Evolutionary conservation across 2,888 invertebrate genomes (phyloP).

Genomic region (Seladonia tumulorum): DNA sequence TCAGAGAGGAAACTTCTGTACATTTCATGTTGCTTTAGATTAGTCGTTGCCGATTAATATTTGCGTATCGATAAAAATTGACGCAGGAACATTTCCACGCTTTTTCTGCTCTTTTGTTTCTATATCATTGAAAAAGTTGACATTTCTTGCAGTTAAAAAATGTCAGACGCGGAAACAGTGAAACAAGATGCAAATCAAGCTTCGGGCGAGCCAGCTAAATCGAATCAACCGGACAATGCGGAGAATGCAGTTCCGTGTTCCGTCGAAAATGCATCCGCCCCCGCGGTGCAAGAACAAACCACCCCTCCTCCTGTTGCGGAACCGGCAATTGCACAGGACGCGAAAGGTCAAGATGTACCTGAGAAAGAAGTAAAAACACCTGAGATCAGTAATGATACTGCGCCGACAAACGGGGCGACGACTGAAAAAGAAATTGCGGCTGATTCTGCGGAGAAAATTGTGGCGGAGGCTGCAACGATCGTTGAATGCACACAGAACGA

Average conservation of each 20-base stretch:
- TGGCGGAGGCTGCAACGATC: neutral
- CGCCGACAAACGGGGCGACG: neutral
- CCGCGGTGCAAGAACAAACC: neutral
- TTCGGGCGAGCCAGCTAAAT: constrained; percentile 15
- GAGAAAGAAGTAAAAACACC: constrained; percentile 1
- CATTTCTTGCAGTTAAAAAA: constrained; percentile 59
- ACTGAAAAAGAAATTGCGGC: neutral
- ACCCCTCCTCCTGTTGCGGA: neutral
- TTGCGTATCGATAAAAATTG: neutral
- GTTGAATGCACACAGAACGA: neutral
- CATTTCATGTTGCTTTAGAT: neutral
- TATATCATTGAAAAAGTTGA: constrained; percentile 24
- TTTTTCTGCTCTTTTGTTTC: constrained; percentile 31
- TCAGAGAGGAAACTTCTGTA: neutral
- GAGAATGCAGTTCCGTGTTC: neutral
- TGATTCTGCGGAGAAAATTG: neutral
- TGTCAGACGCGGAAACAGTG: constrained; percentile 67
- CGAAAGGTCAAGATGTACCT: neutral
- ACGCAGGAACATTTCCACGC: neutral
- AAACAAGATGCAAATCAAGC: constrained; percentile 64
- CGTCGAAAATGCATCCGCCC: constrained; percentile 1
- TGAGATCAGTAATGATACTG: neutral
- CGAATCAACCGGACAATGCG: constrained; percentile 1
- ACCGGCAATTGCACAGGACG: neutral
- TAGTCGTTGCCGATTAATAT: neutral